Conservation (phyloP, 2,113 vertebrate species). For the Cariama cristata region DNA sequence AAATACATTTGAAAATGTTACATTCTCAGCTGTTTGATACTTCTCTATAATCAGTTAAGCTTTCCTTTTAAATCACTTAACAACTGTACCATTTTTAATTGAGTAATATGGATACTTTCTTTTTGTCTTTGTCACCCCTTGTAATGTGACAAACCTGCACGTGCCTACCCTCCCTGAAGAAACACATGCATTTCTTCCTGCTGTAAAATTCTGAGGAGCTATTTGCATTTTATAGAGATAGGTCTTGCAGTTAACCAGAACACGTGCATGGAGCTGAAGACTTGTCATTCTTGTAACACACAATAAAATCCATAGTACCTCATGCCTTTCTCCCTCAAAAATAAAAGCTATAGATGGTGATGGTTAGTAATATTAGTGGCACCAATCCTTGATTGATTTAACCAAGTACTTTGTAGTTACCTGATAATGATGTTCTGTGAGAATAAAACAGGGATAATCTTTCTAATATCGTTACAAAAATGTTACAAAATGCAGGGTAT, state of each 20-base stretch:
- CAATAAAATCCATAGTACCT: not conserved
- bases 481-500: not conserved
- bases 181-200: not conserved
- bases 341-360: not conserved
- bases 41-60: not conserved
- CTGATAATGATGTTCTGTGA: not conserved
- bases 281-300: not conserved
- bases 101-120: not conserved
- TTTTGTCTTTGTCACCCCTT: not conserved
- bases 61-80: not conserved
- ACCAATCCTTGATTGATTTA: not conserved
- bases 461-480: not conserved
- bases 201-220: not conserved
- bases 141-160: not conserved
- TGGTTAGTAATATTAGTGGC: not conserved
- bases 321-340: not conserved
- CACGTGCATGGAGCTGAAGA: not conserved
- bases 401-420: not conserved
- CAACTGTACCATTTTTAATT: not conserved
- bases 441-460: not conserved
- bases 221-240: not conserved
- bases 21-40: not conserved
- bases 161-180: not conserved
- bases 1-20: not conserved
- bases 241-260: not conserved